Percentiles rank a stretch among this genome's conserved stretches.
These are phyloP conservation scores for Scyliorhinus canicula DNA, from an alignment of 2,797 vertebrate species.

Conservation along the genomic window DNA sequence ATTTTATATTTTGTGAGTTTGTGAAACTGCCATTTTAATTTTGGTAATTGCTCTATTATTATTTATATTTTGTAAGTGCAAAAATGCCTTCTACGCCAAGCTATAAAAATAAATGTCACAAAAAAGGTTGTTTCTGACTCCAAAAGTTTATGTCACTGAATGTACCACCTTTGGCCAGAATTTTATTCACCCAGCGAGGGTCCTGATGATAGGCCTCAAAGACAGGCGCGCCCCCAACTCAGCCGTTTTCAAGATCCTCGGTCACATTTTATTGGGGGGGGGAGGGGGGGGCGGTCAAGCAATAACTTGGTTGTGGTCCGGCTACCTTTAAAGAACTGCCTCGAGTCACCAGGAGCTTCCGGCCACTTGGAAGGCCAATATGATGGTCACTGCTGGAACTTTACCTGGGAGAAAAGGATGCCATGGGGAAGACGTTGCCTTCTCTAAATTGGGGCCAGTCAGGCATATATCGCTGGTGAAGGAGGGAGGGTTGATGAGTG, in stretches of 20 bases:
- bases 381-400: not conserved
- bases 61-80: not conserved
- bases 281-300: no score
- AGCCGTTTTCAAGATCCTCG: no score
- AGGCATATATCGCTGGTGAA: not conserved
- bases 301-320: no score
- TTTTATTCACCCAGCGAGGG: not conserved
- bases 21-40: not conserved
- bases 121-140: not conserved
- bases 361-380: not conserved
- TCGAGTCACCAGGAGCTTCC: no score
- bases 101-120: not conserved
- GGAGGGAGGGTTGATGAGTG: not conserved
- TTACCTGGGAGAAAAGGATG: not conserved
- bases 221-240: no score
- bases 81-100: not conserved
- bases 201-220: no score
- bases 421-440: not conserved
- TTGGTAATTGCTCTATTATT: not conserved
- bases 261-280: no score
- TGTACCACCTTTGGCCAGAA: not conserved
- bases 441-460: not conserved
- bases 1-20: not conserved
- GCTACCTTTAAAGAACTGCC: no score
- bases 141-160: not conserved